Evolutionary conservation across 2,113 vertebrate species (phyloP).

Genomic region (Pogona vitticeps): DNA sequence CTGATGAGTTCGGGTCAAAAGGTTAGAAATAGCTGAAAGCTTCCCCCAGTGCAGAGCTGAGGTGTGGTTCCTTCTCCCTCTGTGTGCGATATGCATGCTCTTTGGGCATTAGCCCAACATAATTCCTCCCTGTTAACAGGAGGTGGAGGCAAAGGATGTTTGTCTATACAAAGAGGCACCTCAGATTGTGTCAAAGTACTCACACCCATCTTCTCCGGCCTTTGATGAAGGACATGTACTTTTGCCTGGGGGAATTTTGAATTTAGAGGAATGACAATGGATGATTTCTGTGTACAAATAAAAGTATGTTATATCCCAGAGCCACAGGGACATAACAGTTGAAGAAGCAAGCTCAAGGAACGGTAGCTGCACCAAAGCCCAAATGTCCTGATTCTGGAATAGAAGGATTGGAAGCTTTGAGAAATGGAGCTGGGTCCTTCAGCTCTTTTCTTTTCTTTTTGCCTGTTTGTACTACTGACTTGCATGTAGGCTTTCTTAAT

Average conservation of each 20-base stretch:
- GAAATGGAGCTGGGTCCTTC: not conserved
- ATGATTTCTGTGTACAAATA: not conserved
- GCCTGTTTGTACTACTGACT: conserved; percentile 27
- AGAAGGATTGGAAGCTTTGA: not conserved
- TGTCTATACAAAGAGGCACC: not conserved
- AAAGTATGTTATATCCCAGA: not conserved
- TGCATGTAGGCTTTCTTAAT: conserved; percentile 54
- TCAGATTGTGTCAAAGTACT: not conserved
- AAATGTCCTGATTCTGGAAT: not conserved
- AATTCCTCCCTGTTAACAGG: not conserved
- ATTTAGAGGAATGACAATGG: not conserved
- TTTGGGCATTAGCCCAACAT: not conserved
- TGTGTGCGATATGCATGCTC: fast-evolving
- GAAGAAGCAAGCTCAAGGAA: not conserved
- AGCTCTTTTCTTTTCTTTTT: conserved; percentile 8
- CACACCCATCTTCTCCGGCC: conserved; percentile 2
- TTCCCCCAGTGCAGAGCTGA: not conserved
- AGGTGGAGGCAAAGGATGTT: not conserved
- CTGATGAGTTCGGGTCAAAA: not conserved
- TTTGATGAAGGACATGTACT: not conserved
- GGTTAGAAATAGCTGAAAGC: not conserved
- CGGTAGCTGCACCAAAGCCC: not conserved
- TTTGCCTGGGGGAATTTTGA: not conserved
- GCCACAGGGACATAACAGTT: not conserved
- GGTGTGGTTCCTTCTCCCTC: not conserved